Conservation (phyloP, 1,140 invertebrate genomes). For the Bombus impatiens region DNA sequence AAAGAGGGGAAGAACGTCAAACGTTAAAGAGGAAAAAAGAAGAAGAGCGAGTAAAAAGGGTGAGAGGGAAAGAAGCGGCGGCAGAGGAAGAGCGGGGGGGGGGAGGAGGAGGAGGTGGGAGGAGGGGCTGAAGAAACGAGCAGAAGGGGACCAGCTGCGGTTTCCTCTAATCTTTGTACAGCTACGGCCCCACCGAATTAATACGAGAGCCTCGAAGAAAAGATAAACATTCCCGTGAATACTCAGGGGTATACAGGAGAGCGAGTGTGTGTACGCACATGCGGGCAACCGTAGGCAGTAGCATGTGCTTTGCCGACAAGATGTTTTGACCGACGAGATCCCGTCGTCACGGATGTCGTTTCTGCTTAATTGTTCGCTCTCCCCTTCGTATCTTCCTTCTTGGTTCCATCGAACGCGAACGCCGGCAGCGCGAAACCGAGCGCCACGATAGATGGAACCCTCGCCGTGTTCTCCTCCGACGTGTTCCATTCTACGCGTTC, state of each 20-base stretch:
- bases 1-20: not conserved
- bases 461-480: not conserved
- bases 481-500: not conserved
- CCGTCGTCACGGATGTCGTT: constrained; percentile 65
- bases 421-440: not conserved
- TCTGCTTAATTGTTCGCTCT: constrained; percentile 73
- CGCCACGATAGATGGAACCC: not conserved
- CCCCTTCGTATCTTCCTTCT: constrained; percentile 64
- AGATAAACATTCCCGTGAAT: constrained; percentile 69
- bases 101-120: too few species aligned
- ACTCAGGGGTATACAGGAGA: constrained; percentile 27
- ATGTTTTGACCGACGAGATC: constrained; percentile 74
- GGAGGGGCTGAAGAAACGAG: not conserved
- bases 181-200: constrained; percentile 69
- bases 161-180: constrained; percentile 69
- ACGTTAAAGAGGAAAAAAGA: not conserved
- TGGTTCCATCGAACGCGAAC: constrained; percentile 24
- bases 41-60: not conserved
- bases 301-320: constrained; percentile 65
- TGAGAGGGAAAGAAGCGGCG: not conserved
- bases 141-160: constrained; percentile 69
- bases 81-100: not conserved
- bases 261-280: constrained; percentile 23
- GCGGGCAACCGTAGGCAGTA: constrained; percentile 46
- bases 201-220: constrained; percentile 69